Conservation (phyloP, 2,113 vertebrate genomes). For the Colistium nudipinnis region DNA sequence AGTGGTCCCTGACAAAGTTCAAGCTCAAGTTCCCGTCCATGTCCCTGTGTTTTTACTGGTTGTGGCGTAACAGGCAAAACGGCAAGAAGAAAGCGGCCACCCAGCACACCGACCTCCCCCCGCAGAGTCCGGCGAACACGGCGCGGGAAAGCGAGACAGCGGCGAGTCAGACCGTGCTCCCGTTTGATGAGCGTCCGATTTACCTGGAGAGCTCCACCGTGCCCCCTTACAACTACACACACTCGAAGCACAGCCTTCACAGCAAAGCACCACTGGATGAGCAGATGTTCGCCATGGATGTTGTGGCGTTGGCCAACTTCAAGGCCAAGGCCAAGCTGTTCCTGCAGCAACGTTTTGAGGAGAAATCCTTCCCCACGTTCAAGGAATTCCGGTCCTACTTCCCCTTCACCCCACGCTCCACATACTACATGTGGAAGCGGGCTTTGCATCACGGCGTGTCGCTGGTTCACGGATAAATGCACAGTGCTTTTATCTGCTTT, state of each 20-base stretch:
- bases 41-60: constrained; percentile 88
- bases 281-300: constrained; percentile 88
- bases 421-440: constrained; percentile 99
- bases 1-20: constrained; percentile 87
- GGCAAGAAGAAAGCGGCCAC: constrained; percentile 13
- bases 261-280: constrained; percentile 69
- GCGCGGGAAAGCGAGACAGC: constrained; percentile 8
- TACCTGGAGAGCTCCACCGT: neutral
- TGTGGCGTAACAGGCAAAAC: constrained; percentile 84
- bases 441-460: constrained; percentile 93
- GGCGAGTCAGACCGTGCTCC: constrained; percentile 8
- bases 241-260: constrained; percentile 49
- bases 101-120: constrained; percentile 23
- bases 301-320: constrained; percentile 89
- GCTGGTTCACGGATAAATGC: constrained; percentile 85
- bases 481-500: neutral
- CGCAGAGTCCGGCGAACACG: constrained; percentile 7
- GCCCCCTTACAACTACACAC: constrained; percentile 41
- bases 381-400: constrained; percentile 94
- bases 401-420: constrained; percentile 92
- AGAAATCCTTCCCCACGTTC: constrained; percentile 93
- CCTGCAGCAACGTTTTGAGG: constrained; percentile 92
- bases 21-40: constrained; percentile 88
- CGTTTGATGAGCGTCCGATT: constrained; percentile 36
- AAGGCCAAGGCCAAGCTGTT: constrained; percentile 97